Evolutionary conservation across 2,888 invertebrate species (phyloP).

Genomic region (Hedychridium roseum): DNA sequence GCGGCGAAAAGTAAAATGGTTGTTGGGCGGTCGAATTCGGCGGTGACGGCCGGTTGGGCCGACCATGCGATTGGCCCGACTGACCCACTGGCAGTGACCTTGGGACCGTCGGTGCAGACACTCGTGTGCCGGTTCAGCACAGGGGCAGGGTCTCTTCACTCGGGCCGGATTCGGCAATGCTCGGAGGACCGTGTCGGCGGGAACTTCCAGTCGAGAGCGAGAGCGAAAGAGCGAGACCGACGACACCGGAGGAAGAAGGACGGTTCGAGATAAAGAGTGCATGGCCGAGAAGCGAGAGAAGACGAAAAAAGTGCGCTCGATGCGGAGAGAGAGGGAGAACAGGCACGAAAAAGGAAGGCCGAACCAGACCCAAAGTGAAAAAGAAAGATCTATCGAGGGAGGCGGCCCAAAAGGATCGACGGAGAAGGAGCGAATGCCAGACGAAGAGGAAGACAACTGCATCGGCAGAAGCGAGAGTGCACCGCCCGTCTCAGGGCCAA

Average conservation of each 20-base stretch:
- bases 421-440: too few species aligned
- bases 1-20: neutral
- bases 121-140: constrained; percentile 24
- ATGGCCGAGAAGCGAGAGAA: constrained; percentile 9
- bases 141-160: constrained; percentile 17
- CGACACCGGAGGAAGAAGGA: constrained; percentile 10
- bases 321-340: constrained; percentile 17
- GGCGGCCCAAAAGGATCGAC: neutral
- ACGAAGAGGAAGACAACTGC: too few species aligned
- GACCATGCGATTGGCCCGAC: constrained; percentile 43
- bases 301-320: constrained; percentile 8
- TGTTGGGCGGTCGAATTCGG: too few species aligned
- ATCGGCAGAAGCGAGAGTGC: too few species aligned
- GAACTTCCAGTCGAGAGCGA: too few species aligned
- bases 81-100: constrained; percentile 54
- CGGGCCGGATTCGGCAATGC: constrained; percentile 29
- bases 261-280: constrained; percentile 13
- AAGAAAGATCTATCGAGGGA: neutral
- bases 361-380: neutral
- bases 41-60: too few species aligned
- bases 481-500: constrained; percentile 22
- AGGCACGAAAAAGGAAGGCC: constrained; percentile 5
- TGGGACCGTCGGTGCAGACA: constrained; percentile 28
- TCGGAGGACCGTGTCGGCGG: constrained; percentile 4
- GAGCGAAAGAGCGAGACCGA: constrained; percentile 2